phyloP scores from a whole-genome alignment of 2,888 invertebrate species.

The Osmoderma eremita region DNA sequence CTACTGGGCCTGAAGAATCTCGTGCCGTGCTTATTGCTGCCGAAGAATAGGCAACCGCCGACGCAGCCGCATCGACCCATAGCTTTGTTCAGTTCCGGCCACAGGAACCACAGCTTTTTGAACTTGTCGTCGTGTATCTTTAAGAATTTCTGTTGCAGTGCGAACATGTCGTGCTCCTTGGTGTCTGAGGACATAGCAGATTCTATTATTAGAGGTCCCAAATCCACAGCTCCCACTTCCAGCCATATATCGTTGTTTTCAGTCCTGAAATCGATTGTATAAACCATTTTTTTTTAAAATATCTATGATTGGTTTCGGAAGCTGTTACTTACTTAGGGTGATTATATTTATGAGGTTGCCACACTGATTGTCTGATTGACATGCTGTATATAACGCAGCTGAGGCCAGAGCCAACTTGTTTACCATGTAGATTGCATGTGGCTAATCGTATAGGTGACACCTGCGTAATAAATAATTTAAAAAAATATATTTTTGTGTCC shows the following conservation, averaged over 20 bases:
- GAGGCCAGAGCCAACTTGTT: slow-evolving; percentile 88
- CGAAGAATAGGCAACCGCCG: slow-evolving; percentile 96
- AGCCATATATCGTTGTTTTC: slow-evolving; percentile 82
- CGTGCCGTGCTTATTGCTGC: slow-evolving; percentile 87
- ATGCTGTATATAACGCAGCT: slow-evolving; percentile 77
- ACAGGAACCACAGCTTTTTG: slow-evolving; percentile 93
- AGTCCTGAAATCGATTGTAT: slow-evolving; percentile 47
- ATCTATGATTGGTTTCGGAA: neutral
- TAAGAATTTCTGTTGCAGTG: slow-evolving; percentile 83
- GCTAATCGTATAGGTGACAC: slow-evolving; percentile 88
- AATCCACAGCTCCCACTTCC: slow-evolving; percentile 88
- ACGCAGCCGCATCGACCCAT: slow-evolving; percentile 88
- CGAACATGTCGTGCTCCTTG: slow-evolving; percentile 79
- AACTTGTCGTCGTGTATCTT: slow-evolving; percentile 85
- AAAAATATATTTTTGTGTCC: too few relatives aligned
- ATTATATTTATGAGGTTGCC: slow-evolving; percentile 62
- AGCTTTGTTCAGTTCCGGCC: slow-evolving; percentile 77
- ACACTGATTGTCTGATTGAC: slow-evolving; percentile 60
- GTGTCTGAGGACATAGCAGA: slow-evolving; percentile 79
- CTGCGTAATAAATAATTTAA: slow-evolving; percentile 59
- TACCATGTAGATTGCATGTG: slow-evolving; percentile 94
- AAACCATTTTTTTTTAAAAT: neutral
- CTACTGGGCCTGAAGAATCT: slow-evolving; percentile 88
- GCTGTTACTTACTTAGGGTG: slow-evolving; percentile 60
- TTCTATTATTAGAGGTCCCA: slow-evolving; percentile 91